A percentile compares a stretch with the other conserved stretches of the same genome.
Evolutionary conservation across 1,140 invertebrate species (phyloP).

Genomic region (Pogonognathellus flavescens): DNA sequence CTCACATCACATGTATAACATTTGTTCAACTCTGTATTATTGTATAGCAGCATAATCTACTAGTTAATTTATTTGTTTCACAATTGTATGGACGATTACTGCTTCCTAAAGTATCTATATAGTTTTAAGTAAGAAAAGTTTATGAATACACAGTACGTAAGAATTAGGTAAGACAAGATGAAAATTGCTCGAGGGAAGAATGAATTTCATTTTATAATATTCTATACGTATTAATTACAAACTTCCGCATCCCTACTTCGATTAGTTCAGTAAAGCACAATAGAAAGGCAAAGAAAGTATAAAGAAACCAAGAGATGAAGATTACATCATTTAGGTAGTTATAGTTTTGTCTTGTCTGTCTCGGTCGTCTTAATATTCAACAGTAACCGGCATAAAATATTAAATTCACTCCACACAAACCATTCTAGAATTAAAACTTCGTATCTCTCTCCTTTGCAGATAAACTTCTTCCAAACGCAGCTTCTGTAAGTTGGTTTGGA

Average conservation of each 20-base stretch:
- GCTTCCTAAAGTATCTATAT: slow-evolving; percentile 9
- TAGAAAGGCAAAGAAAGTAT: too few relatives aligned
- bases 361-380: too few relatives aligned
- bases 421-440: slow-evolving; percentile 11
- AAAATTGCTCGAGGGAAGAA: neutral
- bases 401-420: neutral
- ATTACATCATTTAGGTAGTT: too few relatives aligned
- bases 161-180: slow-evolving; percentile 7
- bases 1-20: too few relatives aligned
- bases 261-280: neutral
- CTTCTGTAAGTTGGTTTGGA: slow-evolving; percentile 53
- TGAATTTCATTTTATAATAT: neutral
- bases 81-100: slow-evolving; percentile 19
- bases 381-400: neutral
- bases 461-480: slow-evolving; percentile 46
- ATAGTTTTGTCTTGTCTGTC: too few relatives aligned
- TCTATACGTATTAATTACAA: neutral
- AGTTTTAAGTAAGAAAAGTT: neutral
- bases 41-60: slow-evolving; percentile 25
- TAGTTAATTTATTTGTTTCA: slow-evolving; percentile 27
- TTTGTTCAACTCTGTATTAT: too few relatives aligned
- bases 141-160: neutral
- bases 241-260: neutral
- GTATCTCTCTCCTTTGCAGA: slow-evolving; percentile 51
- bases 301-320: too few relatives aligned